Percentiles rank a stretch among this genome's conserved stretches.
These are phyloP conservation scores for Tragelaphus buxtoni DNA, from an alignment of 2,113 vertebrate genomes.

Conservation along the genomic window DNA sequence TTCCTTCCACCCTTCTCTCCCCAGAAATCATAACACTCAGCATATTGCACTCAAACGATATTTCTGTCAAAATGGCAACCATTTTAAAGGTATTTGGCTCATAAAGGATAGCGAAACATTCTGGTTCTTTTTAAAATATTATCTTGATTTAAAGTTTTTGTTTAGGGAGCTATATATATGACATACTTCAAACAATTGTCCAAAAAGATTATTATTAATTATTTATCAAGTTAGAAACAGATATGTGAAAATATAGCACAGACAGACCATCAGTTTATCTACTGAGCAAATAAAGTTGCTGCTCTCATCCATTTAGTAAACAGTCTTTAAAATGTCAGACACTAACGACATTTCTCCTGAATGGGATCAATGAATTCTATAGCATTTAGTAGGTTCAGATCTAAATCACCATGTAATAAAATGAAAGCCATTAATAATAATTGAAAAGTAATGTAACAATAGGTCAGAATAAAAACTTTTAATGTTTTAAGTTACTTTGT, in stretches of 20 bases:
- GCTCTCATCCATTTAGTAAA: slow-evolving; percentile 24
- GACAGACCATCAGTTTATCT: background rate
- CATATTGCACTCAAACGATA: slow-evolving; percentile 71
- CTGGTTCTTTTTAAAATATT: slow-evolving; percentile 57
- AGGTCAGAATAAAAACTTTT: slow-evolving; percentile 57
- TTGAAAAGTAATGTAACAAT: slow-evolving; percentile 32
- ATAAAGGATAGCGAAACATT: slow-evolving; percentile 54
- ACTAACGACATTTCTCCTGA: background rate
- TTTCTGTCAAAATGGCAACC: slow-evolving; percentile 69
- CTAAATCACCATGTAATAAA: slow-evolving; percentile 43
- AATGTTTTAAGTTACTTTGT: slow-evolving; percentile 63
- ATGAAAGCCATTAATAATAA: slow-evolving; percentile 35
- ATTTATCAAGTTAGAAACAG: slow-evolving; percentile 61
- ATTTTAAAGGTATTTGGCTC: slow-evolving; percentile 55
- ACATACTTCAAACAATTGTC: slow-evolving; percentile 49
- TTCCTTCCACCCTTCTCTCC: background rate
- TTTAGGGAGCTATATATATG: background rate
- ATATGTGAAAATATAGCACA: slow-evolving; percentile 6
- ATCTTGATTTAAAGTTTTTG: slow-evolving; percentile 23
- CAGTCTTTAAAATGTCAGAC: background rate
- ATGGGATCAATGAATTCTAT: slow-evolving; percentile 13
- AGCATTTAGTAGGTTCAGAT: slow-evolving; percentile 12
- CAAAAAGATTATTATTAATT: slow-evolving; percentile 35
- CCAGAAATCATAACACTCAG: slow-evolving; percentile 75
- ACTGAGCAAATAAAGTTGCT: slow-evolving; percentile 8